These are phyloP conservation scores for Pavo muticus DNA, from an alignment of 2,113 vertebrate genomes.

Conservation along the genomic window DNA sequence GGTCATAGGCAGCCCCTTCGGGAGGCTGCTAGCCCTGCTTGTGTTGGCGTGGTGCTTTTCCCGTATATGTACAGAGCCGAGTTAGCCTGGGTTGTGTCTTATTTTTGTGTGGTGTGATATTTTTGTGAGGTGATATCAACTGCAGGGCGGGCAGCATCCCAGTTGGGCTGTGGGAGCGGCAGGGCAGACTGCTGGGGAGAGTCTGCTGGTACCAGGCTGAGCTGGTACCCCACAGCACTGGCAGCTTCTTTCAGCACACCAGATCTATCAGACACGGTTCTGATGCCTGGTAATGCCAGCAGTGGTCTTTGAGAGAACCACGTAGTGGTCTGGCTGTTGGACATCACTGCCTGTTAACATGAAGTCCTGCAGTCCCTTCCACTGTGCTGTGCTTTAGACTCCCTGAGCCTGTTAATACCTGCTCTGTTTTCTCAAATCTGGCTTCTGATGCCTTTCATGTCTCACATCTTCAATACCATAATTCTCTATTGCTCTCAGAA, in stretches of 20 bases:
- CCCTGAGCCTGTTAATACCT: fast-evolving
- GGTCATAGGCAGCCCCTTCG: fast-evolving
- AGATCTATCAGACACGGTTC: not conserved
- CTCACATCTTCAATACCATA: fast-evolving
- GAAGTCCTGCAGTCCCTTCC: not conserved
- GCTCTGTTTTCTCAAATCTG: not conserved
- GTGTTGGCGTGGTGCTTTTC: fast-evolving
- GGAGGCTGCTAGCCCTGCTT: fast-evolving
- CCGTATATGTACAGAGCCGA: fast-evolving
- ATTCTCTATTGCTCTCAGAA: not conserved
- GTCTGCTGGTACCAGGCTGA: not conserved
- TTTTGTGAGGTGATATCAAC: too few relatives aligned
- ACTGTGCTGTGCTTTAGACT: not conserved
- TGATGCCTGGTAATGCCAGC: fast-evolving
- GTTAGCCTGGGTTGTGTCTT: fast-evolving
- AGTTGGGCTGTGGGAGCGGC: not conserved
- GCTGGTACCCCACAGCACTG: fast-evolving
- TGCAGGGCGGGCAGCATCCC: not conserved
- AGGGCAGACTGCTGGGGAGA: not conserved
- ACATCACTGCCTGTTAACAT: not conserved
- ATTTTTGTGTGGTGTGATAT: not conserved
- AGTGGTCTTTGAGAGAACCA: fast-evolving
- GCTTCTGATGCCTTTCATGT: not conserved
- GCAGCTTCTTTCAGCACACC: fast-evolving
- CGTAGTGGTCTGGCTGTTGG: not conserved